Percentiles rank a stretch among this genome's conserved stretches.
Evolutionary conservation across 2,113 vertebrate genomes (phyloP).

Genomic region (Hypocryptadius cinnamomeus): DNA sequence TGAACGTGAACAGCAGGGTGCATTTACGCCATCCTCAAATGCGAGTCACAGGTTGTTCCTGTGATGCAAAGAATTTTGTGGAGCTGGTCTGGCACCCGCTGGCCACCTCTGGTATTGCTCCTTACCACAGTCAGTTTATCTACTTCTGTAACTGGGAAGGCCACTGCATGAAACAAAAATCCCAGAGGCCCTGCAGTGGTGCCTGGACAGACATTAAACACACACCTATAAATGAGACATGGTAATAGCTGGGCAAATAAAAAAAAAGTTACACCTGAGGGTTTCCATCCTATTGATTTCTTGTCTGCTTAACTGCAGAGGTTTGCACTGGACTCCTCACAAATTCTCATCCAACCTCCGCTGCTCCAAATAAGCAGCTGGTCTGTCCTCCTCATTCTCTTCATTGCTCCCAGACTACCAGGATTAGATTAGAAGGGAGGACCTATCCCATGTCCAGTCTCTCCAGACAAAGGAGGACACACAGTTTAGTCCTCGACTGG

Average conservation of each 20-base stretch:
- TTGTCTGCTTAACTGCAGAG: neutral
- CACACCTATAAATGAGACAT: neutral
- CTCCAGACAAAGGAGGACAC: neutral
- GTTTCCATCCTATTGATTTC: neutral
- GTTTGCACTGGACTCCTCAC: neutral
- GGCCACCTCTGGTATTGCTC: neutral
- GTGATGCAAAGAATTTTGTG: neutral
- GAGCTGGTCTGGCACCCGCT: slow-evolving; percentile 43
- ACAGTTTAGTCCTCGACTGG: too few relatives aligned
- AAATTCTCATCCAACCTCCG: neutral
- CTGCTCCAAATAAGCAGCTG: neutral
- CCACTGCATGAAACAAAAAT: neutral
- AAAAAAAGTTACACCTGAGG: neutral
- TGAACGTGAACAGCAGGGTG: neutral
- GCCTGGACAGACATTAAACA: neutral
- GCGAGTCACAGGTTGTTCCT: neutral
- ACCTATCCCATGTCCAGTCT: neutral
- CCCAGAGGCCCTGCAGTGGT: neutral
- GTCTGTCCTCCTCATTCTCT: neutral
- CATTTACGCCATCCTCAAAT: neutral
- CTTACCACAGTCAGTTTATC: too few relatives aligned
- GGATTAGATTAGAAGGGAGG: neutral
- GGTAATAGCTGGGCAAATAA: neutral
- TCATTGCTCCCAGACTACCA: neutral
- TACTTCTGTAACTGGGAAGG: neutral